Evolutionary conservation across 2,113 vertebrate species (phyloP), one percentile per base, ranked within the genome.

Genomic region (Mesitornis unicolor): DNA sequence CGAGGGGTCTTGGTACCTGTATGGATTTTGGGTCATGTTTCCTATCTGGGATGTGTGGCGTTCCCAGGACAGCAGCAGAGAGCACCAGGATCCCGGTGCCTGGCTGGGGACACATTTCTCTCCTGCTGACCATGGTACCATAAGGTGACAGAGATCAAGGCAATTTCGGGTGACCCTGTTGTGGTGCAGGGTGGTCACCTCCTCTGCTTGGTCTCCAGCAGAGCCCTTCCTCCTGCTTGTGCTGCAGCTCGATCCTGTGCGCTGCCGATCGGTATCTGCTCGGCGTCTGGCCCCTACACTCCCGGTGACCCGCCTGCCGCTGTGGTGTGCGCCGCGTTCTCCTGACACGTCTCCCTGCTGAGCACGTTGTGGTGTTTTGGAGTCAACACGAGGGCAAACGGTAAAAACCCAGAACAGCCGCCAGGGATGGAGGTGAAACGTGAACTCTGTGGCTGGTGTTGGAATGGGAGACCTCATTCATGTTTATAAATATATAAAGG

Each of bases 261-360:
- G 68, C 82, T 97, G 79, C 70, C 95, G 36, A 71, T 94, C 74
- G 11, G 88, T 92, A 96, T 93, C 95, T 95, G 84, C 70, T 87
- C 17, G 77, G 67, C 76, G 84, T 16, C 45, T 22, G 18, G 93
- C 85, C 93, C 78, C 65, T 92, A 68, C 97, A 85, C 75, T 96
- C 68, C 56, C 48, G 89, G 70, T 90, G 89, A 96, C 87, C 79
- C 81, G 83, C 89, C 65, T 78, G 79, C 89, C 90, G 70, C 26
- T 85, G 42, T 51, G 93, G 53, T 81, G 64, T 95, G 88, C 29
- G 3, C 59, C 71, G 78, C 0, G 1, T 96, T 84, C 78, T 96
- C 78, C 91, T 36, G 13, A 48, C 59, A 38, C 36, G 9, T 45
- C 93, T 89, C n/a, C n/a, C 82, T 33, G 28, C 57, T 74, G 67